phyloP scores from a whole-genome alignment of 2,888 invertebrate genomes.

The Atherix ibis region DNA sequence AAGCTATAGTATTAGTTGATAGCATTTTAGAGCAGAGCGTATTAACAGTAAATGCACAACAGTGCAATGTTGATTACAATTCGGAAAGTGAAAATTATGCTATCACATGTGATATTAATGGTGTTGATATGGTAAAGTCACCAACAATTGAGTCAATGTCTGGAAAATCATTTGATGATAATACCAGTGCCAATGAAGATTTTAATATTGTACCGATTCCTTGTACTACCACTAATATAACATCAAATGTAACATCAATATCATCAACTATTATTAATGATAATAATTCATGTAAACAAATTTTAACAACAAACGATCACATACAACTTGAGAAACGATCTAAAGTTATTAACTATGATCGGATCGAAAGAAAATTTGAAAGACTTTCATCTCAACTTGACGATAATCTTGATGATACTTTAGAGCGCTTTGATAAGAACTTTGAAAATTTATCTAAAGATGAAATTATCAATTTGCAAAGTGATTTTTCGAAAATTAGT shows the following conservation, averaged over 20 bases:
- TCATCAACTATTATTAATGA: slow-evolving; percentile 7
- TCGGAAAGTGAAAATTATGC: slow-evolving; percentile 32
- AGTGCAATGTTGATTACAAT: slow-evolving; percentile 16
- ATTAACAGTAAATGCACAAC: slow-evolving; percentile 23
- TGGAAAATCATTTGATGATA: slow-evolving; percentile 32
- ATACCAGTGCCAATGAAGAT: slow-evolving; percentile 28
- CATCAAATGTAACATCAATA: slow-evolving; percentile 8
- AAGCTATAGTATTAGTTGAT: slow-evolving; percentile 29
- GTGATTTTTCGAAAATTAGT: slow-evolving; percentile 32
- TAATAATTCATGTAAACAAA: slow-evolving; percentile 13
- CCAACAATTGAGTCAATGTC: slow-evolving; percentile 32
- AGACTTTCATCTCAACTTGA: slow-evolving; percentile 24
- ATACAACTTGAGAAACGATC: background rate
- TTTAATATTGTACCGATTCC: slow-evolving; percentile 10
- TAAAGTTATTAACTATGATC: slow-evolving; percentile 11
- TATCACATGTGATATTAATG: slow-evolving; percentile 30
- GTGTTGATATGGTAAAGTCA: slow-evolving; percentile 29
- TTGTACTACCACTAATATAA: slow-evolving; percentile 5
- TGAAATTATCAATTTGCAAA: slow-evolving; percentile 30
- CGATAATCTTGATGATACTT: slow-evolving; percentile 20
- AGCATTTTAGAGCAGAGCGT: slow-evolving; percentile 30
- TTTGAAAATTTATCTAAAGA: slow-evolving; percentile 26
- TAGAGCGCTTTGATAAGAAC: slow-evolving; percentile 22
- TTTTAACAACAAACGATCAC: background rate
- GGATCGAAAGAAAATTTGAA: slow-evolving; percentile 29